Evolutionary conservation across 2,113 vertebrate species (phyloP).

Genomic region (Ophiodon elongatus): DNA sequence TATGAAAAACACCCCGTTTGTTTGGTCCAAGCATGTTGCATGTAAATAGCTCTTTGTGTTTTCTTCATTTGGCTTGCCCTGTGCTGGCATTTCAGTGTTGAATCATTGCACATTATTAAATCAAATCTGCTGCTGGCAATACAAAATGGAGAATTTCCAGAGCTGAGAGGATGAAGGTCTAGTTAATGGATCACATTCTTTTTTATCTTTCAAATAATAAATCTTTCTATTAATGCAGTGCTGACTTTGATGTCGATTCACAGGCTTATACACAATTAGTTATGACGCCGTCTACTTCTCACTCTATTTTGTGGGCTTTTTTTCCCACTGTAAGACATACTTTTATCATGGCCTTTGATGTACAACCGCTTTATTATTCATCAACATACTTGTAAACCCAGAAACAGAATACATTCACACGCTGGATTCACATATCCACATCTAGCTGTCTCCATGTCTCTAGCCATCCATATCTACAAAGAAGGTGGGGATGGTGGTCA

Average conservation of each 20-base stretch:
- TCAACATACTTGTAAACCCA: constrained; percentile 18
- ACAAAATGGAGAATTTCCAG: constrained; percentile 66
- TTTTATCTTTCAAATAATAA: constrained; percentile 68
- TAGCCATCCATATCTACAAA: neutral
- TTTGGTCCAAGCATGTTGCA: constrained; percentile 10
- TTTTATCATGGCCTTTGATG: constrained; percentile 44
- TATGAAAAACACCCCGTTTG: too few relatives aligned
- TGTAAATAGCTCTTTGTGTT: constrained; percentile 33
- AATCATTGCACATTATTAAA: constrained; percentile 70
- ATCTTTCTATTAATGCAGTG: constrained; percentile 63
- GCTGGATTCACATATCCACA: neutral
- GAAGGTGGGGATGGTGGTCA: neutral
- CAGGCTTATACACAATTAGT: constrained; percentile 38
- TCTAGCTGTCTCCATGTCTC: neutral
- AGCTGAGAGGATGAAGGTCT: constrained; percentile 41
- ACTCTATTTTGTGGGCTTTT: constrained; percentile 18
- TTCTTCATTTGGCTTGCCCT: constrained; percentile 13
- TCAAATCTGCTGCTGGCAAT: constrained; percentile 66
- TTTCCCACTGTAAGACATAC: constrained; percentile 1
- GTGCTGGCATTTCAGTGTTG: constrained; percentile 46
- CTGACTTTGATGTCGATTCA: constrained; percentile 69
- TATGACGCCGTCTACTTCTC: constrained; percentile 39
- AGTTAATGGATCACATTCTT: constrained; percentile 58
- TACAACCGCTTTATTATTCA: constrained; percentile 32
- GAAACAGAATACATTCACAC: neutral